These are phyloP conservation scores for Esox niger DNA, from an alignment of 2,113 vertebrate genomes.

Conservation along the genomic window DNA sequence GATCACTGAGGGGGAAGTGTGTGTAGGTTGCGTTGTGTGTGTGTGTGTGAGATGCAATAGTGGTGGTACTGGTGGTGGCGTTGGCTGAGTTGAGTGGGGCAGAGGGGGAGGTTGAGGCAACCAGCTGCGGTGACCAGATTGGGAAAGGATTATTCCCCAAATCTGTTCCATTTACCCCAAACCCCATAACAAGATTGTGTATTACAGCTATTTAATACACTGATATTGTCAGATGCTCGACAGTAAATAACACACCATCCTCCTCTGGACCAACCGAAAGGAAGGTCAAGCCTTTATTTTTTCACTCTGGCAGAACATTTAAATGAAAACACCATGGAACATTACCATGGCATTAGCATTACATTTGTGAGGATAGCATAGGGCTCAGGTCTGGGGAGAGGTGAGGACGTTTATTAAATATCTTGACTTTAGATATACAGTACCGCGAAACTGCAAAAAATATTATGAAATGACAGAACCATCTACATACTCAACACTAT, in stretches of 20 bases:
- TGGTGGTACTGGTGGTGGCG: constrained; percentile 7
- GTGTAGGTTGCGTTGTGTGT: neutral
- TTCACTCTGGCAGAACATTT: constrained; percentile 17
- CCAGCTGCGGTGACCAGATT: constrained; percentile 71
- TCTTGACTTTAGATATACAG: no score
- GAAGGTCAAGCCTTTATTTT: neutral
- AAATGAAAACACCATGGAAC: constrained; percentile 18
- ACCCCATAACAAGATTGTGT: constrained; percentile 57
- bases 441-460: no score
- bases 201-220: constrained; percentile 54
- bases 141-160: constrained; percentile 63
- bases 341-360: neutral
- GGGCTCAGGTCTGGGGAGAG: constrained; percentile 6
- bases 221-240: constrained; percentile 27
- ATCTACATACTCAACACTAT: no score
- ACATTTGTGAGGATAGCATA: neutral
- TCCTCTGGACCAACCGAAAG: constrained; percentile 30
- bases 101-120: constrained; percentile 45
- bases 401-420: neutral
- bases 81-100: constrained; percentile 2
- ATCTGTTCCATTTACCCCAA: constrained; percentile 62
- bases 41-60: neutral
- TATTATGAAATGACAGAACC: no score
- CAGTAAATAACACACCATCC: constrained; percentile 36
- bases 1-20: no score